Percentiles rank a stretch among this genome's conserved stretches.
These are phyloP conservation scores for Cybosia mesomella DNA, from an alignment of 2,888 invertebrate species.

Conservation along the genomic window DNA sequence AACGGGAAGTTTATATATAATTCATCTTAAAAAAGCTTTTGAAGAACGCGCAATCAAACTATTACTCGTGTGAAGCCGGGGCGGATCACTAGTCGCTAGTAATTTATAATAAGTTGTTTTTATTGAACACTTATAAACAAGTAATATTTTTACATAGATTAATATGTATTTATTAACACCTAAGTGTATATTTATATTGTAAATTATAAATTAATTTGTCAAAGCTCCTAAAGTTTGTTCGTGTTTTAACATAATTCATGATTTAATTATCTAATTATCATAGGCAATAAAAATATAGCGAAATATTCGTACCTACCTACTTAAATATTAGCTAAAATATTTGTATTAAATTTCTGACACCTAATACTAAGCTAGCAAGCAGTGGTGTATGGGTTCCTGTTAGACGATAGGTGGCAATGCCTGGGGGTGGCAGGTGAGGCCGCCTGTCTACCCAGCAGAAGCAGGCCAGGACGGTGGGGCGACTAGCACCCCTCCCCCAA, in stretches of 20 bases:
- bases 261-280: not conserved
- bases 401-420: too few relatives aligned
- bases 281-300: not conserved
- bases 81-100: not conserved
- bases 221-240: slow-evolving; percentile 6
- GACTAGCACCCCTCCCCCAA: too few relatives aligned
- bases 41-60: not conserved
- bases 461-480: too few relatives aligned
- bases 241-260: slow-evolving; percentile 3
- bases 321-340: not conserved
- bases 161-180: not conserved
- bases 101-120: not conserved
- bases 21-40: too few relatives aligned
- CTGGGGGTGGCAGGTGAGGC: too few relatives aligned
- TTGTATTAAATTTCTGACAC: not conserved
- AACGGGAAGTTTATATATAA: too few relatives aligned
- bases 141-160: slow-evolving; percentile 4
- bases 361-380: not conserved
- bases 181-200: slow-evolving; percentile 4
- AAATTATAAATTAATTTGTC: slow-evolving; percentile 9
- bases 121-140: not conserved
- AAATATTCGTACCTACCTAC: not conserved
- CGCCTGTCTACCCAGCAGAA: too few relatives aligned
- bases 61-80: not conserved
- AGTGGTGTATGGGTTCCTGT: too few relatives aligned